Evolutionary conservation across 2,113 vertebrate genomes (phyloP).

Genomic region (Neoarius graeffei): DNA sequence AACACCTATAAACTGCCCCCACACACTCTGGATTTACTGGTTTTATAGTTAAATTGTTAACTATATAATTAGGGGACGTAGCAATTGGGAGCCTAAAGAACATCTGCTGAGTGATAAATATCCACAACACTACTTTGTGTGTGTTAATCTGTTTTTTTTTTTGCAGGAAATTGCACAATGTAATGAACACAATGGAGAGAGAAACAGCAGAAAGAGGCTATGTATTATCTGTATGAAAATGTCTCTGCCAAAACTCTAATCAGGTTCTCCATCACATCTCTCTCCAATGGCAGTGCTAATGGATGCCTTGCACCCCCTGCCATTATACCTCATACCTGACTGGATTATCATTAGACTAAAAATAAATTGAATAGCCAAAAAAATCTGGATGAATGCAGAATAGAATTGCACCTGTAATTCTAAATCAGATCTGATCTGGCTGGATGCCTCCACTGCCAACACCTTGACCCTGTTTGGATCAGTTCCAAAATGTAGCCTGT

Average conservation of each 20-base stretch:
- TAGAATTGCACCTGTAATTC: neutral
- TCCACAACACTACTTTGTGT: constrained; percentile 17
- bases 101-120: constrained; percentile 12
- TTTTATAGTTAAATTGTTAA: constrained; percentile 21
- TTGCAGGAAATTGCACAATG: neutral
- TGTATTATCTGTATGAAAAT: neutral
- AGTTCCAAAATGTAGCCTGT: neutral
- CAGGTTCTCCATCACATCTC: constrained; percentile 43
- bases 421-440: neutral
- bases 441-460: no score
- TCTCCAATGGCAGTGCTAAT: constrained; percentile 1
- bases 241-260: constrained; percentile 44
- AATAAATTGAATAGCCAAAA: neutral
- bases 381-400: neutral
- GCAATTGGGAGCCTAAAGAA: neutral
- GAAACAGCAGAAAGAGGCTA: neutral
- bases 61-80: neutral
- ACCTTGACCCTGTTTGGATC: neutral
- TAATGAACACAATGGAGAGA: neutral
- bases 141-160: constrained; percentile 1
- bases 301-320: constrained; percentile 21
- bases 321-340: constrained; percentile 25
- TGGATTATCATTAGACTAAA: neutral
- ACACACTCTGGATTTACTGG: neutral
- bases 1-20: neutral